Conservation (phyloP, 2,797 vertebrate species). For the Diplodus puntazzo region DNA sequence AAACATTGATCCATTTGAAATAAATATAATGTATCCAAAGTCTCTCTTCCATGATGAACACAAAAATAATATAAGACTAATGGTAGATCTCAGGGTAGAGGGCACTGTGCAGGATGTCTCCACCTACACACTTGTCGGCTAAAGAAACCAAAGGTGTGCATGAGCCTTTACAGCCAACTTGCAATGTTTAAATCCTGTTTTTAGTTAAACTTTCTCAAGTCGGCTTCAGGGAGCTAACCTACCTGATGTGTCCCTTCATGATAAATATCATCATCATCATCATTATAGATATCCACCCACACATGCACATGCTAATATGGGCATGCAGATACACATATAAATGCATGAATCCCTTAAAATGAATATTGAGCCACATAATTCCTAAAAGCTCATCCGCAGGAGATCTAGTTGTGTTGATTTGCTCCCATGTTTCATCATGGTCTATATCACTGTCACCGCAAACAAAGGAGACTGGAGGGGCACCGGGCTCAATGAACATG, state of each 20-base stretch:
- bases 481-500: constrained; percentile 72
- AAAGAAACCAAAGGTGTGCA: no score
- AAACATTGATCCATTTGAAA: no score
- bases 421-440: constrained; percentile 72
- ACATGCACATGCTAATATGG: neutral
- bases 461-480: constrained; percentile 73
- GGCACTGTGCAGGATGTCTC: no score
- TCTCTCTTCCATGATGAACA: no score
- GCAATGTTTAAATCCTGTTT: no score
- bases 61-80: no score
- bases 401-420: constrained; percentile 56
- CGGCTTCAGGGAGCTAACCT: no score
- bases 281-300: neutral
- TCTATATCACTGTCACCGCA: constrained; percentile 68
- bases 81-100: no score
- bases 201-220: no score
- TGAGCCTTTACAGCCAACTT: no score
- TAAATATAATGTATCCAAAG: no score
- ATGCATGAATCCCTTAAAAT: neutral
- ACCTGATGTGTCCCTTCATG: neutral
- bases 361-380: constrained; percentile 45
- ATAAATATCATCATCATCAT: neutral
- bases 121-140: no score
- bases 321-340: neutral
- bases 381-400: constrained; percentile 46